These are phyloP conservation scores for Sciurus carolinensis DNA, from an alignment of 2,797 vertebrate genomes.

Conservation along the genomic window DNA sequence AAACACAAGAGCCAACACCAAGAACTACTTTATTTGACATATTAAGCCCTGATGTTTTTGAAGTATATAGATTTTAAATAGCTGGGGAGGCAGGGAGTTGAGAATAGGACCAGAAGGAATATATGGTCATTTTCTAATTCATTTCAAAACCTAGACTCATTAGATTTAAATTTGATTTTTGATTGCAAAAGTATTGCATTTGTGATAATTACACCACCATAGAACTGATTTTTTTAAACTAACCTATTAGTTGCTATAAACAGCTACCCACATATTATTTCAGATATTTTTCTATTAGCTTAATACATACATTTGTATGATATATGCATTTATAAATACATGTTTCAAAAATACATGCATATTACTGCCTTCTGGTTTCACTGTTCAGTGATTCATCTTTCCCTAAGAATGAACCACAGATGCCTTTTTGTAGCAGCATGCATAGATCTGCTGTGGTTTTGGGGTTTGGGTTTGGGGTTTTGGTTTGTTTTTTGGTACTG, in stretches of 20 bases:
- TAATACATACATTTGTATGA: background rate
- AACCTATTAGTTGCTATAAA: background rate
- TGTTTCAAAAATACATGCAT: background rate
- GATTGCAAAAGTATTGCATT: constrained; percentile 33
- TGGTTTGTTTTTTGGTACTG: no score
- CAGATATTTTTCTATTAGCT: background rate
- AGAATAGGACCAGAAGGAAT: background rate
- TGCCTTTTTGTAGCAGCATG: background rate
- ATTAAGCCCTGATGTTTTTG: background rate
- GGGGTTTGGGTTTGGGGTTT: no score
- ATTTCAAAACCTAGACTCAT: constrained; percentile 17
- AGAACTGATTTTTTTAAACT: background rate
- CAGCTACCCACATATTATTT: background rate
- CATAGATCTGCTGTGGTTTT: background rate
- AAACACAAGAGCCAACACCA: background rate
- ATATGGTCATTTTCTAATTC: background rate
- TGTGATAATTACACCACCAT: background rate
- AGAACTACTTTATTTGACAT: constrained; percentile 21
- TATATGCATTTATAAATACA: background rate
- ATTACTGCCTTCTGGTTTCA: background rate
- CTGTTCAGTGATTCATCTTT: constrained; percentile 5
- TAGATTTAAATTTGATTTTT: constrained; percentile 36
- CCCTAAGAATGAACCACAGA: background rate
- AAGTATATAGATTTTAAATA: background rate
- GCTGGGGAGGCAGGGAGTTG: fast-evolving